Evolutionary conservation across 2,113 vertebrate genomes (phyloP).

Genomic region (Drymodes brunneopygia): DNA sequence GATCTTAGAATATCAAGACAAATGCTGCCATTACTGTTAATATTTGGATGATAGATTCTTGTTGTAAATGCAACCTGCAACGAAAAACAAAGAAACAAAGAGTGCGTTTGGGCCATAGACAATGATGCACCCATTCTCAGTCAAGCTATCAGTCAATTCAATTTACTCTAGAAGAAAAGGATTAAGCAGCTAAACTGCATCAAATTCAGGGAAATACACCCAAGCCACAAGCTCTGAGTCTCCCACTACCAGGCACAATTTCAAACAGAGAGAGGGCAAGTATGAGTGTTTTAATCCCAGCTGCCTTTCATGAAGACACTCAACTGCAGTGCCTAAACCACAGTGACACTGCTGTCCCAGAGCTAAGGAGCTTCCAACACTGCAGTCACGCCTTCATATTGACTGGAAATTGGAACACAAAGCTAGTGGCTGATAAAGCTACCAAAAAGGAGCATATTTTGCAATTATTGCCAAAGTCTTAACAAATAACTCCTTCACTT

Average conservation of each 20-base stretch:
- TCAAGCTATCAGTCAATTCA: background rate
- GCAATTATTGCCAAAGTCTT: background rate
- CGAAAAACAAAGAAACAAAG: background rate
- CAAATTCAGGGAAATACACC: background rate
- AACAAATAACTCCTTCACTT: background rate
- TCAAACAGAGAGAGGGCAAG: background rate
- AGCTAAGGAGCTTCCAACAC: background rate
- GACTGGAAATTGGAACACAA: background rate
- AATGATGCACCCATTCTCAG: background rate
- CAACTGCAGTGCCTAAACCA: background rate
- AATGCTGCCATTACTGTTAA: conserved; percentile 99
- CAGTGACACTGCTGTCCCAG: background rate
- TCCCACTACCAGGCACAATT: background rate
- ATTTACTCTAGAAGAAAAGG: background rate
- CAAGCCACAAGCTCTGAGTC: background rate
- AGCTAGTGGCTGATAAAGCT: background rate
- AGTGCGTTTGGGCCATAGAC: background rate
- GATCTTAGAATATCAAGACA: conserved; percentile 98
- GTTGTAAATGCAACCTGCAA: conserved; percentile 97
- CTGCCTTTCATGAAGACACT: background rate
- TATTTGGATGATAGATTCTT: conserved; percentile 99
- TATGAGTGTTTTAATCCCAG: background rate
- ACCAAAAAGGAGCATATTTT: background rate
- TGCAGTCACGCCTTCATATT: background rate
- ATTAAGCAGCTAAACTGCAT: background rate